phyloP scores from a whole-genome alignment of 2,113 vertebrate genomes.

The Lontra canadensis region DNA sequence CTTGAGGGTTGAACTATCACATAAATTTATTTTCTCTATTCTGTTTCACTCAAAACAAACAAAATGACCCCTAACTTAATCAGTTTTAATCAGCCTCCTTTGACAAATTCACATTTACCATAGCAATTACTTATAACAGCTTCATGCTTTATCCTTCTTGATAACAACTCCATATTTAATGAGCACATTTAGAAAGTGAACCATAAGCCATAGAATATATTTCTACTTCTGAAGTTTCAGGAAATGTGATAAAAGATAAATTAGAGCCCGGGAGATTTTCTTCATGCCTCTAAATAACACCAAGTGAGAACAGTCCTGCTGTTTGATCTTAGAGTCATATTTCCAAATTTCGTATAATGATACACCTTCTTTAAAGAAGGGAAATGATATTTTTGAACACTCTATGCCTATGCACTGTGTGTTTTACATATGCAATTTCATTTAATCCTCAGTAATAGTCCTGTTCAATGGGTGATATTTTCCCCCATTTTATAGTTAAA shows the following conservation, averaged over 20 bases:
- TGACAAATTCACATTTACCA: slow-evolving; percentile 37
- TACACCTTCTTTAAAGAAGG: background rate
- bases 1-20: background rate
- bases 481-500: background rate
- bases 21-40: slow-evolving; percentile 5
- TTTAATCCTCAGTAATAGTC: background rate
- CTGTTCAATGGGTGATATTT: background rate
- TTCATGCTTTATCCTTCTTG: background rate
- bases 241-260: slow-evolving; percentile 41
- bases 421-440: background rate
- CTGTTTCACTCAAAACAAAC: background rate
- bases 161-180: slow-evolving; percentile 14
- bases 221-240: slow-evolving; percentile 1
- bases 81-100: background rate
- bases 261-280: slow-evolving; percentile 32
- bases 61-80: background rate
- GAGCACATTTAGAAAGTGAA: background rate
- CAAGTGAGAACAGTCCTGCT: background rate
- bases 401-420: background rate
- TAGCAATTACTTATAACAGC: slow-evolving; percentile 38
- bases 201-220: background rate
- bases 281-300: background rate
- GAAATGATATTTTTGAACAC: background rate
- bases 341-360: background rate
- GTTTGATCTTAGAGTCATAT: background rate